phyloP scores from a whole-genome alignment of 1,140 invertebrate genomes.

The Dufourea novaeangliae region DNA sequence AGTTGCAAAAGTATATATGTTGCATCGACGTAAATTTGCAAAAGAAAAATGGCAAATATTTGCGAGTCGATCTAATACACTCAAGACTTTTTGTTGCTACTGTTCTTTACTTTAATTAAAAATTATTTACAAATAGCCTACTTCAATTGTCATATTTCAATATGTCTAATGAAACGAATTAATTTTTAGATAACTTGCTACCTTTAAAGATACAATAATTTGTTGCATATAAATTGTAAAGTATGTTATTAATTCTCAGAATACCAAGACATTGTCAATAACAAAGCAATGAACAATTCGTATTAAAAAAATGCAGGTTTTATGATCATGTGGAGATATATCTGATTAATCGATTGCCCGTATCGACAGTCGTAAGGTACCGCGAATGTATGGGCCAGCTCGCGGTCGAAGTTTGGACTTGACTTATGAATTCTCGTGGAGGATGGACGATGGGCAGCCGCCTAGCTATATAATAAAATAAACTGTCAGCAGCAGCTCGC shows the following conservation, averaged over 20 bases:
- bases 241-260: neutral
- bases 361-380: conserved; percentile 38
- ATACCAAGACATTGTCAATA: neutral
- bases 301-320: neutral
- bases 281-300: neutral
- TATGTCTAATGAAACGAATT: too few relatives aligned
- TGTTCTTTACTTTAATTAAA: too few relatives aligned
- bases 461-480: conserved; percentile 80
- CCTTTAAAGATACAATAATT: too few relatives aligned
- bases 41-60: too few relatives aligned
- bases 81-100: too few relatives aligned
- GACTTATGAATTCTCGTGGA: conserved; percentile 71
- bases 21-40: too few relatives aligned
- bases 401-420: conserved; percentile 50
- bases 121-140: too few relatives aligned
- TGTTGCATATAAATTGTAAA: too few relatives aligned
- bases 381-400: conserved; percentile 23
- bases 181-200: too few relatives aligned
- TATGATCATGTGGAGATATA: neutral
- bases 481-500: conserved; percentile 80
- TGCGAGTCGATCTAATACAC: too few relatives aligned
- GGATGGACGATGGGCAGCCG: conserved; percentile 75
- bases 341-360: conserved; percentile 2
- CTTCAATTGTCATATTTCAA: too few relatives aligned
- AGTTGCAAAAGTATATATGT: too few relatives aligned